phyloP scores from a whole-genome alignment of 2,113 vertebrate species.

The Muntiacus muntjak region DNA sequence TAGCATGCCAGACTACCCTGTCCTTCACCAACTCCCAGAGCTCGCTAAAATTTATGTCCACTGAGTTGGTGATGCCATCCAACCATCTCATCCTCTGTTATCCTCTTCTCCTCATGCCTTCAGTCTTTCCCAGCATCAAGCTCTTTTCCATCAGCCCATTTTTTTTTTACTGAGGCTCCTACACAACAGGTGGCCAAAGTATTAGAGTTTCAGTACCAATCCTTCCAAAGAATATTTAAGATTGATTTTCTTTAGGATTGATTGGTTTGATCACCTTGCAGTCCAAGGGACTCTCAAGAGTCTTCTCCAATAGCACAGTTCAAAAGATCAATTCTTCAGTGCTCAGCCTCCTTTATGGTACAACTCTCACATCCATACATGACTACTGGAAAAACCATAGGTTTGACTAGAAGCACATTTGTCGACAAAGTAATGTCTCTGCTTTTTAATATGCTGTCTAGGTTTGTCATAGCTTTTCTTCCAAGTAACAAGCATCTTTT shows the following conservation, averaged over 20 bases:
- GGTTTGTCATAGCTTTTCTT: not conserved
- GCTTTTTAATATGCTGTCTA: not conserved
- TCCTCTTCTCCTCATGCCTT: not conserved
- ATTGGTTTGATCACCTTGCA: not conserved
- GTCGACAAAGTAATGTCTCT: not conserved
- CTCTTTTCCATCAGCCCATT: not conserved
- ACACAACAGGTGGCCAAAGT: not conserved
- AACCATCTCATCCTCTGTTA: not conserved
- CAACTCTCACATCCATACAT: not conserved
- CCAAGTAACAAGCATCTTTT: not conserved
- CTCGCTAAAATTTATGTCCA: not conserved
- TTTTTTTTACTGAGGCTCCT: not conserved
- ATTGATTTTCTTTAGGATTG: not conserved
- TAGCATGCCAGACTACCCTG: not conserved
- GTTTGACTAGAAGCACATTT: not conserved
- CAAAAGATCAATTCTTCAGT: not conserved
- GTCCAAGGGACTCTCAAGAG: not conserved
- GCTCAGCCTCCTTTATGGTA: not conserved
- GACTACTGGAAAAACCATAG: not conserved
- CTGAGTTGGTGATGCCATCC: not conserved
- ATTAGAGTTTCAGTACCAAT: not conserved
- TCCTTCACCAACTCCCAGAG: not conserved
- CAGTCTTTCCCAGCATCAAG: not conserved
- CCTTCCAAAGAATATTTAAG: not conserved
- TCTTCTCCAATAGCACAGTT: not conserved